A percentile compares a stretch with the other conserved stretches of the same genome.
phyloP scores from a whole-genome alignment of 2,113 vertebrate species.

The Larimichthys crocea region DNA sequence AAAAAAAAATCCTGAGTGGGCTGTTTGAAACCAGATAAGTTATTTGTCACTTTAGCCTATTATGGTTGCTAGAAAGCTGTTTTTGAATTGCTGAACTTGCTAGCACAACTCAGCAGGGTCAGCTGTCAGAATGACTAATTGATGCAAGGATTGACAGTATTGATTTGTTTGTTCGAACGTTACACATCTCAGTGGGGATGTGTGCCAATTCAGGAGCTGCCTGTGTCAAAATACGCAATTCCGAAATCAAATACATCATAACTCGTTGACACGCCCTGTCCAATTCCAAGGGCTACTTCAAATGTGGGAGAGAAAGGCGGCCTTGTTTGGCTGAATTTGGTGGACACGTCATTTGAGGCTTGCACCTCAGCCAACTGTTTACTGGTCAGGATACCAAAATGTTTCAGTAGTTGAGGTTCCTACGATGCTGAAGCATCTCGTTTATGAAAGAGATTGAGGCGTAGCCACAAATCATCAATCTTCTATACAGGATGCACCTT shows the following conservation, averaged over 20 bases:
- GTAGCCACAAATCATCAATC: background rate
- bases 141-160: slow-evolving; percentile 43
- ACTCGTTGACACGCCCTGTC: background rate
- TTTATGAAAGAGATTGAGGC: background rate
- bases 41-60: slow-evolving; percentile 15
- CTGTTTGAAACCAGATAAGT: slow-evolving; percentile 26
- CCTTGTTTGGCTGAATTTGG: slow-evolving; percentile 13
- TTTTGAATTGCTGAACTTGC: slow-evolving; percentile 42
- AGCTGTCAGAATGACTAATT: slow-evolving; percentile 62
- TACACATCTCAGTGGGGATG: slow-evolving; percentile 25
- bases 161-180: slow-evolving; percentile 47
- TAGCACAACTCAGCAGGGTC: slow-evolving; percentile 27
- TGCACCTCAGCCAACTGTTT: background rate
- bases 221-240: slow-evolving; percentile 8
- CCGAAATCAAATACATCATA: slow-evolving; percentile 47
- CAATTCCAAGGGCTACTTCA: slow-evolving; percentile 20
- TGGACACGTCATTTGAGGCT: slow-evolving; percentile 26
- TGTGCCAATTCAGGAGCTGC: slow-evolving; percentile 16
- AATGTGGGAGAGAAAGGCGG: background rate
- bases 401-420: background rate
- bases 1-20: slow-evolving; percentile 14
- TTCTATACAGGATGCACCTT: background rate
- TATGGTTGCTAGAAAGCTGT: slow-evolving; percentile 26
- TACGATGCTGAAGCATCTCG: background rate
- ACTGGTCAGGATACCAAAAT: background rate